Base-by-base conservation (phyloP, 2,888 invertebrate species). In the Agrilus biguttatus region DNA sequence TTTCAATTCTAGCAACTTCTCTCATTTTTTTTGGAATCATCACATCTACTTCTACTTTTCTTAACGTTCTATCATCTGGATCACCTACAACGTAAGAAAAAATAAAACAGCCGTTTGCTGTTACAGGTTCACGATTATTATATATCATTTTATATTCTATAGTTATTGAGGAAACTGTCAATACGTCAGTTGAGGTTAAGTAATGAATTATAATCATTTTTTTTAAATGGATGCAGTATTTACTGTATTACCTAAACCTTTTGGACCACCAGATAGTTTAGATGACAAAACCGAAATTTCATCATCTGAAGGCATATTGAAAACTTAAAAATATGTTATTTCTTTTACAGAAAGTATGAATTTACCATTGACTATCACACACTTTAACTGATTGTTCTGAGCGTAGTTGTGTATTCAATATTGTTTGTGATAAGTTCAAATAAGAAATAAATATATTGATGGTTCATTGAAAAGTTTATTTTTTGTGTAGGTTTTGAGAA, bases 1-100 rank as follows among this genome's bases (percentile, higher is more conserved):
- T 87, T 55, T 85, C 83, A 12, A 57, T 60, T 61, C 79, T 84
- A 1, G 91, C 84, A 53, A 78, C 80, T 19, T 88, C 86, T 51
- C 93, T 74, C 72, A 96, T 83, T 56, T 84, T 77, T 65, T 91
- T 86, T 0, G 93, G 88, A 60, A 97, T 84, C 50, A 93, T 61
- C 14, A 96, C 80, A 59, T 93, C 89, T 14, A 67, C 67, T 67
- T 97, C 97, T 3, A 95, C 88, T 71, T 79, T 88, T 53, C 96
- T 73, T 41, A 97, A 65, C n/a, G 70, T 69, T 56, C 60, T 74
- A 62, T 95, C 93, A 51, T 85, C 70, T 2, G 92, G 92, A 68
- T 93, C 88, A 47, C 90, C 90, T 87, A 32, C 37, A 43, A 21
- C 2, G 41, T 39, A 28, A 38, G 13, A 39, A 14, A 28, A 42